Percentiles rank a stretch among this genome's conserved stretches.
phyloP scores from a whole-genome alignment of 2,113 vertebrate species.

The Rhombomys opimus region DNA sequence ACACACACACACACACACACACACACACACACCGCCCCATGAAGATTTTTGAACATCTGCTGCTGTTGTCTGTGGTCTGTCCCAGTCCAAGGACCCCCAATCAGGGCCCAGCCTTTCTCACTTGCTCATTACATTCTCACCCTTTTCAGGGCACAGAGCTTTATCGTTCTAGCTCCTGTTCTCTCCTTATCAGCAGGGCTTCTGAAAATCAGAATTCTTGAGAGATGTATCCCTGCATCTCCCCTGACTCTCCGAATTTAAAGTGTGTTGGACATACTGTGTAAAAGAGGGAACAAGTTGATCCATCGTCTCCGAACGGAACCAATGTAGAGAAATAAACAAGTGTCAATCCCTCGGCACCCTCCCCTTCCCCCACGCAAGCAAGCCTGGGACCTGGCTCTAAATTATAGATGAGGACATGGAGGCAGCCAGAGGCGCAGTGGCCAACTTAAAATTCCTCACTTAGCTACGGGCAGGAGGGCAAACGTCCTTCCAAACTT shows the following conservation, averaged over 20 bases:
- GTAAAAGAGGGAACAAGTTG: background rate
- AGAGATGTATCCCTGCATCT: background rate
- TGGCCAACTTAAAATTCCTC: background rate
- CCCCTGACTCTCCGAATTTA: background rate
- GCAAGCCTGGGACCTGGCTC: background rate
- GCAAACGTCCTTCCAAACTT: background rate
- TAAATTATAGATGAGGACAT: background rate
- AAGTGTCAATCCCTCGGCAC: background rate
- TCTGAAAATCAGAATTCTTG: conserved; percentile 35
- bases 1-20: too few species aligned
- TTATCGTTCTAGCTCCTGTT: background rate
- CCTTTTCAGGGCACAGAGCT: background rate
- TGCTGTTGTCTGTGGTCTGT: background rate
- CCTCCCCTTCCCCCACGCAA: background rate
- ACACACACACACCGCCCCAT: background rate
- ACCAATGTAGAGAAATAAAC: background rate
- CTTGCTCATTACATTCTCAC: background rate
- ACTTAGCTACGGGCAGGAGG: background rate
- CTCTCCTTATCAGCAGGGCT: background rate
- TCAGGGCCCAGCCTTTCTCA: background rate
- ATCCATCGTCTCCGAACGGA: background rate
- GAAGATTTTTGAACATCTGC: background rate
- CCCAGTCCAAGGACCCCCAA: background rate
- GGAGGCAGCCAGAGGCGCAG: background rate
- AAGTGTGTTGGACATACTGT: background rate